phyloP scores from a whole-genome alignment of 1,140 invertebrate genomes.

The Aphelinus certus region DNA sequence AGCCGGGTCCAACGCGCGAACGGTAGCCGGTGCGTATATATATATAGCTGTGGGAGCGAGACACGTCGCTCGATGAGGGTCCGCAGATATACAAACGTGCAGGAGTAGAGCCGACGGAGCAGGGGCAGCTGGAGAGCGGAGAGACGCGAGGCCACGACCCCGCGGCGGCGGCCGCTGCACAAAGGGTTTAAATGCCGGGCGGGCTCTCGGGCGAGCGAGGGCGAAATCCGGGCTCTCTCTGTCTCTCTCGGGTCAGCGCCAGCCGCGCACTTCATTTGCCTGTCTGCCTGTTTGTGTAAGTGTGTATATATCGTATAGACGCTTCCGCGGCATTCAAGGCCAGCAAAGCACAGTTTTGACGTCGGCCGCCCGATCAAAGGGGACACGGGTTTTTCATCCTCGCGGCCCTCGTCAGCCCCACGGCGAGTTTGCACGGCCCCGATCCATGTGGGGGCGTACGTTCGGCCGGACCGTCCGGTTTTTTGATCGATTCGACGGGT shows the following conservation, averaged over 20 bases:
- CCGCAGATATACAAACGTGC: neutral
- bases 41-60: too few species aligned
- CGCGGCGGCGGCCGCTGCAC: neutral
- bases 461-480: too few species aligned
- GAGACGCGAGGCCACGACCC: neutral
- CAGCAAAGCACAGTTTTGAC: neutral
- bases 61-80: neutral
- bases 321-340: slow-evolving; percentile 8
- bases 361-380: too few species aligned
- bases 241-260: neutral
- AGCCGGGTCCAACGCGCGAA: too few species aligned
- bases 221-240: slow-evolving; percentile 13
- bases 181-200: slow-evolving; percentile 28
- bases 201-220: neutral
- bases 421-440: too few species aligned
- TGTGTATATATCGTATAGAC: too few species aligned
- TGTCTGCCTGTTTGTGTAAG: neutral
- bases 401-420: too few species aligned
- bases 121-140: too few species aligned
- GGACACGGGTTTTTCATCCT: too few species aligned
- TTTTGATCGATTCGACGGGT: too few species aligned
- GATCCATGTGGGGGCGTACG: too few species aligned
- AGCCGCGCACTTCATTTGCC: neutral
- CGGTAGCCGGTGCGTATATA: too few species aligned
- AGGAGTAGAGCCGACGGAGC: neutral